Evolutionary conservation across 2,888 invertebrate genomes (phyloP), one percentile per base, ranked within the genome.

Genomic region (Phrixothrix hirtus): DNA sequence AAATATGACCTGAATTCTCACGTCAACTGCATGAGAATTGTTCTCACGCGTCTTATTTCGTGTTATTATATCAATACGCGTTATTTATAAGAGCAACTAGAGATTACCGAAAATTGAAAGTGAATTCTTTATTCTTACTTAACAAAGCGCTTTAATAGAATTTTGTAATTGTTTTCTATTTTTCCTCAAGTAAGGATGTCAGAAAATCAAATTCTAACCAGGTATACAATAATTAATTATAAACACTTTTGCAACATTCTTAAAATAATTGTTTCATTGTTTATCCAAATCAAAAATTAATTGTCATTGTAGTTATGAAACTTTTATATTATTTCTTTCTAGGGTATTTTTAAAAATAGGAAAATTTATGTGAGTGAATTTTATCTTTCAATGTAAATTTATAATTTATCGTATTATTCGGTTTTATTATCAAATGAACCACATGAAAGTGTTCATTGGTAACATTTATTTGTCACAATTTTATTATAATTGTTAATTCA

Each of bases 21-120:
- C 34, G 34, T 16, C 16, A 34, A 9, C 34, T 14, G 9, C 34
- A 34, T 34, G 34, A 14, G 34, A 34, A 34, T 15, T 9, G 15
- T 21, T 34, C 34, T 12, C 34, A 34, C 14, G 3, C 34, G 14
- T 34, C 34, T 15, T 34, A 34, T 34, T 16, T 34, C 34, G 34
- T 34, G 17, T 34, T 21, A 5, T 5, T 21, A 21, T 7, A 21
- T 21, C 21, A 21, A 21, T 21, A 21, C 21, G 21, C 21, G 7
- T 21, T 5, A 21, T 21, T 21, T 21, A 21, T 21, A 14, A 34
- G 34, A 12, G 10, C 16, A 5, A 14, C 17, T 21, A 21, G 7
- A 21, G 7, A 15, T 34, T 34, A 34, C 25, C 32, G 34, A 43
- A 43, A 32, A 43, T 43, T 43, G 43, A 43, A 43, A 43, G 43